Evolutionary conservation across 2,797 vertebrate genomes (phyloP), one percentile per base, ranked within the genome.

Genomic region (Poeciliopsis infans): DNA sequence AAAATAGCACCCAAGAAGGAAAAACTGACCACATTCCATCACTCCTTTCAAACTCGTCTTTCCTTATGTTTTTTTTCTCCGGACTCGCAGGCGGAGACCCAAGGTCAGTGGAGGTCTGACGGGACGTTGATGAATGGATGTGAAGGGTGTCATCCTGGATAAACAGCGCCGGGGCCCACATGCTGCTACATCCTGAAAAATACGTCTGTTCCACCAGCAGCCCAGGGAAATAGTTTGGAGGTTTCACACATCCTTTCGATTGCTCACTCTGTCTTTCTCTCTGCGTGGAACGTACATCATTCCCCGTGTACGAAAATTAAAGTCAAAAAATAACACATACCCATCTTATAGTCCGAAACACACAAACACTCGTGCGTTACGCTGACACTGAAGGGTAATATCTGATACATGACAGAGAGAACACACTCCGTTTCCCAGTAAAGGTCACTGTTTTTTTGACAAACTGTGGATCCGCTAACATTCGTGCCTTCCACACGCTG

Each of bases 181-280:
- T 91, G 92, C 89, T 82, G 90, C 85, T 92, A 85, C 86, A 89
- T 91, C 93, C 91, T 94, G 87, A 93, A 92, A 89, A 93, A 93
- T 90, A 90, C 70, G 84, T 77, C 83, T 85, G 79, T 83, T 83
- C 49, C 75, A 81, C 59, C 73, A 78, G 57, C 85, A 91, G 86
- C 88, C 86, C 86, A 90, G 89, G 89, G 86, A 90, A 89, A 87
- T 75, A 74, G 79, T 88, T 78, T 82, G 78, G 82, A 87, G 88
- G 61, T 88, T 76, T 80, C 85, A 90, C 86, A 89, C 85, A 79
- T 91, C 85, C 85, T 87, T 84, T 81, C 79, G 31, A 12, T 64
- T 1, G 36, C 83, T 83, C 78, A 46, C 76, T 15, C 72, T 51
- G 39, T 75, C 70, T 53, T 46, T 79, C 61, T 80, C 74, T 69